A percentile compares a stretch with the other conserved stretches of the same genome.
Conservation (phyloP, 2,797 vertebrate genomes). For the Hozukius guyotensis region DNA sequence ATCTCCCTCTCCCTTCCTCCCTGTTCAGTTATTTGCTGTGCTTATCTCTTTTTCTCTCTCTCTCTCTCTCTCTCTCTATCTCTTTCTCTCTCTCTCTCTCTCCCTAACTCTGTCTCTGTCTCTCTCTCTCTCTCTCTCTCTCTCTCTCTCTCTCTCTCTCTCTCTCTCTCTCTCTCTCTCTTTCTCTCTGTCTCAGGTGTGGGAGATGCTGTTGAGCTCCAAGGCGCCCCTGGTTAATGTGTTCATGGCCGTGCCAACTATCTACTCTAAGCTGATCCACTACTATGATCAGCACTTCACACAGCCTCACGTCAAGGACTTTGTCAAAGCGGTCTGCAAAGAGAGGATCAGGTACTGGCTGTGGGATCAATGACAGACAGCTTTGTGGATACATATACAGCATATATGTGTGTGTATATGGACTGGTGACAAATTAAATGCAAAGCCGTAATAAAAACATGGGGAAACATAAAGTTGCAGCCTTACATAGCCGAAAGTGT, state of each 20-base stretch:
- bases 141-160: background rate
- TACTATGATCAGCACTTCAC: slow-evolving; percentile 87
- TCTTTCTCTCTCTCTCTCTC: background rate
- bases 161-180: background rate
- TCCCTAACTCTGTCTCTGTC: too few relatives aligned
- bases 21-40: slow-evolving; percentile 11
- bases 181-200: slow-evolving; percentile 83
- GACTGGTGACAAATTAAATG: background rate
- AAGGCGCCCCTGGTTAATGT: slow-evolving; percentile 83
- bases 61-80: background rate
- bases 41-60: slow-evolving; percentile 17
- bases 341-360: slow-evolving; percentile 88
- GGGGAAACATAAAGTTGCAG: background rate
- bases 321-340: slow-evolving; percentile 87
- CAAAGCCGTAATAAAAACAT: background rate
- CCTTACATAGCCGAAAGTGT: background rate
- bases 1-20: slow-evolving; percentile 25
- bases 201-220: slow-evolving; percentile 85
- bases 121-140: background rate
- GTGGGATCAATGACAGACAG: background rate
- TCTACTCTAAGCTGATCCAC: slow-evolving; percentile 92
- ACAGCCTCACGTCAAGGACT: slow-evolving; percentile 88
- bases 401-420: background rate
- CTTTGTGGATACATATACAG: background rate
- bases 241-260: slow-evolving; percentile 96